Evolutionary conservation across 2,797 vertebrate genomes (phyloP).

Genomic region (Lindbergichthys nudifrons): DNA sequence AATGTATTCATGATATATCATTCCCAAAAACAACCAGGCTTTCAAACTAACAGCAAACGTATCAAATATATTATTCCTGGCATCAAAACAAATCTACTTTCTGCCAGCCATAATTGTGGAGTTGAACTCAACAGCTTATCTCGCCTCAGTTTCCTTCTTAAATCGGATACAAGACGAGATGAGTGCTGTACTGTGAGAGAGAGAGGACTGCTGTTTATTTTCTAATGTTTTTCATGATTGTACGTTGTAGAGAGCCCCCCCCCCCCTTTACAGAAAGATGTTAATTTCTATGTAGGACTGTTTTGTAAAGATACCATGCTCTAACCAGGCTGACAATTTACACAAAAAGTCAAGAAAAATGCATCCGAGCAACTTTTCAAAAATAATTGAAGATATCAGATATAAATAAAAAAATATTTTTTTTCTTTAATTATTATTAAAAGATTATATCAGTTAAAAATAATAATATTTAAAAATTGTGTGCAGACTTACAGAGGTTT

Average conservation of each 20-base stretch:
- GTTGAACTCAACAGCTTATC: neutral
- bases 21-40: neutral
- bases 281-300: neutral
- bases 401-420: too few species aligned
- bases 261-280: neutral
- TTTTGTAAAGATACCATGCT: neutral
- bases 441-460: too few species aligned
- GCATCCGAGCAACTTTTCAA: too few species aligned
- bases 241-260: neutral
- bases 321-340: too few species aligned
- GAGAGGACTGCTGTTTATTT: neutral
- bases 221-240: neutral
- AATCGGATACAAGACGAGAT: slow-evolving; percentile 23
- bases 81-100: slow-evolving; percentile 4
- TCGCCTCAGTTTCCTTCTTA: slow-evolving; percentile 11
- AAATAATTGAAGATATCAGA: too few species aligned
- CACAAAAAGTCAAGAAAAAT: too few species aligned
- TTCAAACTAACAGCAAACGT: neutral
- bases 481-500: too few species aligned
- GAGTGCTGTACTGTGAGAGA: neutral
- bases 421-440: too few species aligned
- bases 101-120: neutral
- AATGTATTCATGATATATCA: too few species aligned
- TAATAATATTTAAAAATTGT: too few species aligned
- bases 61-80: neutral